phyloP scores from a whole-genome alignment of 2,888 invertebrate species.

The Nineta flava region DNA sequence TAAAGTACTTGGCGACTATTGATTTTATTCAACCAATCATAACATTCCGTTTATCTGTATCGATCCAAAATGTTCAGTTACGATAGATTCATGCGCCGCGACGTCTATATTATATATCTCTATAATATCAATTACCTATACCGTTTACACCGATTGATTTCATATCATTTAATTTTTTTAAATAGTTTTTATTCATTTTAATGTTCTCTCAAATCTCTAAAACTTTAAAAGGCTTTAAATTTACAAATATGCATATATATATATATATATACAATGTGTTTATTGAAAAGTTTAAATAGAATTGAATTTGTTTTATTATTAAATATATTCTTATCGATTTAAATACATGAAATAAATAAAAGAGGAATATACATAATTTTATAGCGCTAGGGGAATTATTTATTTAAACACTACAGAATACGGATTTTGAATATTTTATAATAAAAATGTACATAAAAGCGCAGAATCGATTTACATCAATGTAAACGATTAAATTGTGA shows the following conservation, averaged over 20 bases:
- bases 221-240: too few species aligned
- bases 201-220: too few species aligned
- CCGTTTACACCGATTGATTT: too few species aligned
- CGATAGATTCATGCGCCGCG: slow-evolving; percentile 6
- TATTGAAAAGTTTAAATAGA: background rate
- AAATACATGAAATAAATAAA: background rate
- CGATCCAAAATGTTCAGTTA: slow-evolving; percentile 31
- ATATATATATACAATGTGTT: background rate
- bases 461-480: background rate
- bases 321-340: background rate
- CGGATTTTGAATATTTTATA: background rate
- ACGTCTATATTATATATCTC: background rate
- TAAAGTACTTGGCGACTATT: slow-evolving; percentile 50
- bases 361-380: too few species aligned
- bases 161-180: too few species aligned
- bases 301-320: background rate
- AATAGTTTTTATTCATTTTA: too few species aligned
- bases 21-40: slow-evolving; percentile 52
- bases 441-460: background rate
- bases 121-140: background rate
- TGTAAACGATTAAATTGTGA: too few species aligned
- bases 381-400: too few species aligned
- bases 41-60: slow-evolving; percentile 62
- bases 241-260: too few species aligned
- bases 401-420: too few species aligned